Evolutionary conservation across 2,888 invertebrate species (phyloP), one percentile per base, ranked within the genome.

Genomic region (Acrobasis suavella): DNA sequence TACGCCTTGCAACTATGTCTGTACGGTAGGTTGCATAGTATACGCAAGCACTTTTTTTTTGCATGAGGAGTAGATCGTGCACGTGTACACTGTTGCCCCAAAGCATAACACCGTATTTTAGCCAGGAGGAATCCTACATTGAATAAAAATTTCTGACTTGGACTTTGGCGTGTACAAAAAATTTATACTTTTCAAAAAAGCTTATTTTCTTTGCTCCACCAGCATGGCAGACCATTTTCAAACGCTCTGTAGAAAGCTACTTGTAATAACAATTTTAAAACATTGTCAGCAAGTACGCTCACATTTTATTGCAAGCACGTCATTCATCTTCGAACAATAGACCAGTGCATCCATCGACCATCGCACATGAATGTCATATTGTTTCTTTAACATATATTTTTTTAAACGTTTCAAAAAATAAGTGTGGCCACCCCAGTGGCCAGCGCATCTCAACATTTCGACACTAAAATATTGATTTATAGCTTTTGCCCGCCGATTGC

Each of bases 391-490:
- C 72, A 83, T 76, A 74, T 80, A 78, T 82, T 77, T 85, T 83
- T 82, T 76, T 74, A 79, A 72, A 76, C 73, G 72, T 77, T 22
- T 76, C 72, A 77, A 85, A 85, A 86, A 83, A 83, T 80, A 81
- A 81, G 74, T 70, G 69, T 75, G 91, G 88, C 91, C 91, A 91
- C 91, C 90, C 91, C 89, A 89, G 90, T 89, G 90, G 90, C 89
- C 85, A 79, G 83, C 85, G 86, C 90, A 89, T 91, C 91, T 86
- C 87, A 90, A 91, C 89, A 91, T 90, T 91, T 91, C 87, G 88
- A 87, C 89, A 91, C 89, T 91, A 92, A 92, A 92, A 91, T 89
- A 86, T 89, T 92, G 91, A 92, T 91, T 91, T 92, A 92, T 87
- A 85, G 80, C 90, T 83, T 82, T 85, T 81, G 87, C 80, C 80